Evolutionary conservation across 2,888 invertebrate species (phyloP).

Genomic region (Stenichneumon culpator): DNA sequence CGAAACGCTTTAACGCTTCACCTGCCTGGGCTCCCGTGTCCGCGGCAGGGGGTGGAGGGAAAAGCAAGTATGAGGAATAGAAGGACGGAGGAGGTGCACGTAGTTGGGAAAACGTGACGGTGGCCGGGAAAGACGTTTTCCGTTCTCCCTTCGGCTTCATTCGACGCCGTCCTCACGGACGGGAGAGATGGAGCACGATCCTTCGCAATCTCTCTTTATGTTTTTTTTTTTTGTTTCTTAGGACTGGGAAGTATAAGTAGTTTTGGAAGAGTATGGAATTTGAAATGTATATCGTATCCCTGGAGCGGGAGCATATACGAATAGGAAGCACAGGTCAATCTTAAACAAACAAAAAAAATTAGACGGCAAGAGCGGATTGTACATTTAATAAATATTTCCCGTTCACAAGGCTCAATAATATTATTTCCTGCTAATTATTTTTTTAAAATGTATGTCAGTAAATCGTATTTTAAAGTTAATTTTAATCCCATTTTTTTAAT

Average conservation of each 20-base stretch:
- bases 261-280: slow-evolving; percentile 16
- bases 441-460: too few species aligned
- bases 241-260: background rate
- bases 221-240: background rate
- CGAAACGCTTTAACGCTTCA: slow-evolving; percentile 67
- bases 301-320: background rate
- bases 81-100: slow-evolving; percentile 17
- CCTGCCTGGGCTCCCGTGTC: slow-evolving; percentile 53
- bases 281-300: background rate
- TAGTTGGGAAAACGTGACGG: slow-evolving; percentile 63
- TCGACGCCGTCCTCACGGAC: slow-evolving; percentile 20
- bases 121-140: slow-evolving; percentile 53
- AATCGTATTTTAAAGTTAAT: too few species aligned
- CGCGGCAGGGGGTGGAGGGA: slow-evolving; percentile 31
- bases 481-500: too few species aligned
- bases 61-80: slow-evolving; percentile 29
- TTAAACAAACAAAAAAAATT: too few species aligned
- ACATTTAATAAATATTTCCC: too few species aligned
- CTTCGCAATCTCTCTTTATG: slow-evolving; percentile 30
- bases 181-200: slow-evolving; percentile 15
- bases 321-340: background rate
- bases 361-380: too few species aligned
- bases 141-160: background rate
- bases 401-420: too few species aligned
- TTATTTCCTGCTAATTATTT: too few species aligned